Conservation (phyloP, 1,140 invertebrate genomes). For the Aleiodes sp. region DNA sequence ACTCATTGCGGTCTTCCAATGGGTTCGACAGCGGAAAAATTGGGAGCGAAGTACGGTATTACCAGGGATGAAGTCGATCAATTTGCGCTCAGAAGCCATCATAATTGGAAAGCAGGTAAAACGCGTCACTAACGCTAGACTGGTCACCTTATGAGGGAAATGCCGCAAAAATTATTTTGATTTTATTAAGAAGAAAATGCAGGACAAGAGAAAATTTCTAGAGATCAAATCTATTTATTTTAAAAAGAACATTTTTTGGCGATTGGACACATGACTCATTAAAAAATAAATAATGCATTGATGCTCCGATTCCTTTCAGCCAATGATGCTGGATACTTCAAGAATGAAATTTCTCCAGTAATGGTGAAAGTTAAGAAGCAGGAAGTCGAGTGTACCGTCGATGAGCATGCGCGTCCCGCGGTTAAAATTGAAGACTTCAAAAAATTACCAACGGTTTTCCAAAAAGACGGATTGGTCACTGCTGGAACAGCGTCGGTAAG, state of each 20-base stretch:
- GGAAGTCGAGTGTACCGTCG: conserved; percentile 80
- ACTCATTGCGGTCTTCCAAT: conserved; percentile 91
- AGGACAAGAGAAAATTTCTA: too few species aligned
- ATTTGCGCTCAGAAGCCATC: conserved; percentile 87
- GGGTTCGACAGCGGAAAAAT: conserved; percentile 97
- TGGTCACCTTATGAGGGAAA: too few species aligned
- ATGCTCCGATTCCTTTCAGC: conserved; percentile 69
- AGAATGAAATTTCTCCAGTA: conserved; percentile 89
- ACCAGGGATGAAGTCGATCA: conserved; percentile 88
- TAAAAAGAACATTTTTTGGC: too few species aligned
- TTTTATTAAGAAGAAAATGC: too few species aligned
- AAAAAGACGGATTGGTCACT: conserved; percentile 95
- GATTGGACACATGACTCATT: neutral
- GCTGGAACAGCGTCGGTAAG: conserved; percentile 94
- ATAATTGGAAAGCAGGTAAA: conserved; percentile 80
- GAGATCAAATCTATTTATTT: too few species aligned
- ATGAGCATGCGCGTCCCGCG: conserved; percentile 94
- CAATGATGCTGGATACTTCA: conserved; percentile 87
- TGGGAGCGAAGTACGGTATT: conserved; percentile 91
- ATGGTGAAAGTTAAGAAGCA: conserved; percentile 86
- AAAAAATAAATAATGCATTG: conserved; percentile 25
- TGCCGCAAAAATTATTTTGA: too few species aligned
- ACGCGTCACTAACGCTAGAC: too few species aligned
- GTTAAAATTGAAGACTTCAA: conserved; percentile 85
- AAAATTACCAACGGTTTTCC: conserved; percentile 91